Base-by-base conservation (phyloP, 1,140 invertebrate species). In the Stegodyphus mimosarum region DNA sequence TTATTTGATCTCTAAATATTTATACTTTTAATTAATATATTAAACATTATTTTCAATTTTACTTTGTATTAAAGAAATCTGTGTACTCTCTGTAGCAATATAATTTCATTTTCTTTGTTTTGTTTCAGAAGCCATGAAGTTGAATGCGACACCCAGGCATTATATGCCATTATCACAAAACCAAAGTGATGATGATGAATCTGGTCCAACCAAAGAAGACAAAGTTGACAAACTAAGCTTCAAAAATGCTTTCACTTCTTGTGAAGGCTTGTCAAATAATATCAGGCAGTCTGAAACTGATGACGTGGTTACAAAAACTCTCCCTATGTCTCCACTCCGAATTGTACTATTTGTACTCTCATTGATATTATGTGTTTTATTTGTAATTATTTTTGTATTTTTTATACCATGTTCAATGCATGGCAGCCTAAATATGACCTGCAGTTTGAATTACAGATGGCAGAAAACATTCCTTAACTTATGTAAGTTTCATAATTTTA, bases 131-230 rank as follows among this genome's bases (percentile, higher is more conserved):
- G 71, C 13, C 17, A 86, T 86, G 83, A 86, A 86, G 75, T 49
- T 86, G n/a, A 86, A 79, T 72, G 60, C 67, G 7, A 78, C 75
- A 17, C 83, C 83, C 33, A 64, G 70, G 70, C 75, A 78, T 73
- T 86, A 86, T 53, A 86, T 86, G 83, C 83, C 83, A n/a, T 51
- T 86, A 11, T 63, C 83, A 48, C 83, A 86, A 66, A 78, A 72
- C 55, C 83, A 86, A 49, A 86, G 83, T 86, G 83, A 86, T 86
- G 83, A 86, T 63, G 83, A 86, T 86, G 83, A 86, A 74, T 78
- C 81, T 76, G 72, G 72, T 10, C 73, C 81, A 33, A 69, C 60
- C 13, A 84, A 84, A 75, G 81, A 84, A 84, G 73, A 75, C 55
- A 84, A 84, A 75, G 13, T 18, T 67, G 51, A 69, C n/a, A 84